A percentile compares a stretch with the other conserved stretches of the same genome.
Conservation (phyloP, 2,888 invertebrate genomes). For the Apamea sordens region DNA sequence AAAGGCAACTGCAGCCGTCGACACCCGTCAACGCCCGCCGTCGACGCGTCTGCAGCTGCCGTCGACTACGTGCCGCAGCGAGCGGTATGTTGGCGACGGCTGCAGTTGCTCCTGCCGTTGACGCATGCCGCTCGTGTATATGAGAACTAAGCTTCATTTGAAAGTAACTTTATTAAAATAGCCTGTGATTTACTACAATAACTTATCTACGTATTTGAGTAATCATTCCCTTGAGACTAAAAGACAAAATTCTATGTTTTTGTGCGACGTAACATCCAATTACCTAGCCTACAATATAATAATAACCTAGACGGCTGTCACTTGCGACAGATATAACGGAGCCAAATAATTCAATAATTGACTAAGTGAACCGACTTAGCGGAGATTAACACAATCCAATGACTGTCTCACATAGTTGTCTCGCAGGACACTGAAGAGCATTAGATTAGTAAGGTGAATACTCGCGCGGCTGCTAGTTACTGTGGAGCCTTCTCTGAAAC, state of each 20-base stretch:
- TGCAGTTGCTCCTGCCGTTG: neutral
- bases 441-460: conserved; percentile 76
- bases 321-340: conserved; percentile 25
- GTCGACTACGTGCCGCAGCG: too few relatives aligned
- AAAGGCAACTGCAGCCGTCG: neutral
- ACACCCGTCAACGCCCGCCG: neutral
- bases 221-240: neutral
- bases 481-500: conserved; percentile 54
- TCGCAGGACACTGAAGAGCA: conserved; percentile 66
- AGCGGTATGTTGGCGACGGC: too few relatives aligned
- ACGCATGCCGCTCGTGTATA: neutral
- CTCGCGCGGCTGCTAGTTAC: conserved; percentile 60
- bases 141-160: neutral
- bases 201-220: conserved; percentile 3
- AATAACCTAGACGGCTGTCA: conserved; percentile 8
- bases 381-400: conserved; percentile 77
- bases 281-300: neutral
- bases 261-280: neutral
- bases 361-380: conserved; percentile 64
- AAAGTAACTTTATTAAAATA: conserved; percentile 1
- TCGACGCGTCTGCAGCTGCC: too few relatives aligned
- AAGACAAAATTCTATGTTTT: neutral
- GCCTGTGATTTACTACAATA: neutral
- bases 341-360: conserved; percentile 67
- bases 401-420: conserved; percentile 73